Base-by-base conservation (phyloP, 2,113 vertebrate species). In the Osmerus mordax region DNA sequence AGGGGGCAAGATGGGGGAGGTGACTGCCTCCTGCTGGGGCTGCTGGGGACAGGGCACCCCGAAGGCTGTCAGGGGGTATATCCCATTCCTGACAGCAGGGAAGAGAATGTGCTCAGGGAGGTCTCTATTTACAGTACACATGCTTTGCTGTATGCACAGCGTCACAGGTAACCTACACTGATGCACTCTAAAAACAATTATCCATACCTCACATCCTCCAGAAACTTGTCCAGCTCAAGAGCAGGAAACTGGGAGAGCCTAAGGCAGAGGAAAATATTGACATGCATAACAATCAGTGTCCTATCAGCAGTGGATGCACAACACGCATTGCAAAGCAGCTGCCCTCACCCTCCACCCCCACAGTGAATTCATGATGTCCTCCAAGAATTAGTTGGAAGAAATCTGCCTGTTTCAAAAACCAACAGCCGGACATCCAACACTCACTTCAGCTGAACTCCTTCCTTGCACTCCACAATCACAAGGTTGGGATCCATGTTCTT, bases 231-330 rank as follows among this genome's bases (percentile, higher is more conserved):
- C 80, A 99, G 76, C 84, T 99, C 97, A 68, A 99, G 84, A 0
- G 97, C 97, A 73, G 97, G 97, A 81, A 97, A 99, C 36, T 99
- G 97, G 4, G 96, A 98, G 70, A 98, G 96, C 78, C 97, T 99
- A 74, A 72, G 62, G 25, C 16, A 54, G 63, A 69, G 63, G 5
- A 70, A 29, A 63, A 36, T 4, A 36, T 36, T 36, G 32, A 36
- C 32, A 36, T 3, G 0, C 9, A 25, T 11, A 71, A 63, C 7
- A 53, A 16, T 29, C 29, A 23, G 12, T 28, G 41, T 47, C 41
- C 41, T 47, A 12, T 47, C 41, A 47, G 41, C 7, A 47, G 1
- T 47, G 9, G 41, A 8, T 11, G 41, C 41, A 47, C 7, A 47
- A 11, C 41, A 47, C 8, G 8, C 41, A 47, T 12, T 47, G 41